These are phyloP conservation scores for Drosophila tropicalis DNA, from an alignment of 1,140 invertebrate genomes.

Conservation along the genomic window DNA sequence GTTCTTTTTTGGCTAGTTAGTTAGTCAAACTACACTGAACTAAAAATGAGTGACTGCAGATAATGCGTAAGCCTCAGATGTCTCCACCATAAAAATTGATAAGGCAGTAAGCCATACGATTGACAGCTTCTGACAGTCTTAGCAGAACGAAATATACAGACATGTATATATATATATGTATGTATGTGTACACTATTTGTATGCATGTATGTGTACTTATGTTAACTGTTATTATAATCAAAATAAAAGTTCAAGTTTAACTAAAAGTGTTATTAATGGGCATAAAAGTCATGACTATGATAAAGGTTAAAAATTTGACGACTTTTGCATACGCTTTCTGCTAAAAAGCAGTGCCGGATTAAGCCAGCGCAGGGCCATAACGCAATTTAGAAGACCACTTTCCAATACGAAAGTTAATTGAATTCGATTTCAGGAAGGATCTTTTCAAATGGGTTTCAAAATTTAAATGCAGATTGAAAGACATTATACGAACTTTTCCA, in stretches of 20 bases:
- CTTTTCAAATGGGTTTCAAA: no score
- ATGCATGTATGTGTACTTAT: not conserved
- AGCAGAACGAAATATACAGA: not conserved
- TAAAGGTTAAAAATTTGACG: not conserved
- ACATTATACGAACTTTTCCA: no score
- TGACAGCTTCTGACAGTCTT: not conserved
- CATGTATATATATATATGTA: not conserved
- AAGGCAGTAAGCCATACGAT: constrained; percentile 2
- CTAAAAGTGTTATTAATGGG: no score
- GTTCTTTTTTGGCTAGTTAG: not conserved
- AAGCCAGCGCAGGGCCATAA: no score
- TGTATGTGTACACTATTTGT: not conserved
- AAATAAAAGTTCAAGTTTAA: no score
- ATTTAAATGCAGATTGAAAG: no score
- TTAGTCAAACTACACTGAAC: not conserved
- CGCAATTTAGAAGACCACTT: no score
- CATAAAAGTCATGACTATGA: no score
- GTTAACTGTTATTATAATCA: not conserved
- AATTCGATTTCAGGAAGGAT: no score
- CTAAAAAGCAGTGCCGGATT: no score
- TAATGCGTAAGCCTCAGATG: not conserved
- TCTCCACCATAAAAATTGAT: not conserved
- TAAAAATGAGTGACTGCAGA: not conserved
- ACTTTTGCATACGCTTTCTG: constrained; percentile 29
- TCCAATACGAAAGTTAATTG: no score